Conservation (phyloP, 2,888 invertebrate genomes). For the Congeria kusceri region DNA sequence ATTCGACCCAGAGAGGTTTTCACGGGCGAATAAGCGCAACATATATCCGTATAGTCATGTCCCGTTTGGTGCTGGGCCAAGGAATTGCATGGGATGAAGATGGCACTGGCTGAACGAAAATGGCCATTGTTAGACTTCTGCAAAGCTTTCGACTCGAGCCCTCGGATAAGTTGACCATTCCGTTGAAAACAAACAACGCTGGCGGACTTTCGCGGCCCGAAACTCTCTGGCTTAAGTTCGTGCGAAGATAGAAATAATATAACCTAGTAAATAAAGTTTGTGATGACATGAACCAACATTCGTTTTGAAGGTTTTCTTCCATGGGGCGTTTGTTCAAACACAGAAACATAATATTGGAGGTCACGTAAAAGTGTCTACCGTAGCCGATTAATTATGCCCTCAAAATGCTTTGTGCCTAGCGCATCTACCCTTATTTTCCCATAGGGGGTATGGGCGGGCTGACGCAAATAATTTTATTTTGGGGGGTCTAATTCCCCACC, state of each 20-base stretch:
- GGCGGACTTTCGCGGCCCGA: conserved; percentile 24
- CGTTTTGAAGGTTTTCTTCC: no score
- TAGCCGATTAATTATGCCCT: no score
- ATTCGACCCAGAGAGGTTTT: conserved; percentile 71
- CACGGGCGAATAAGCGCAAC: conserved; percentile 46
- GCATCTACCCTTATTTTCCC: no score
- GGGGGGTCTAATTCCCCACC: no score
- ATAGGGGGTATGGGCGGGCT: no score
- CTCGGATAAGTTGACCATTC: conserved; percentile 53
- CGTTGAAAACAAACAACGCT: conserved; percentile 6
- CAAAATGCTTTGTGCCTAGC: no score
- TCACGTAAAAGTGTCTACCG: no score
- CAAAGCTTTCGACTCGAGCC: conserved; percentile 58
- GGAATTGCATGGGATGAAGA: conserved; percentile 77
- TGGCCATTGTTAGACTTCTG: conserved; percentile 67
- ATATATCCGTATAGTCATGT: conserved; percentile 67
- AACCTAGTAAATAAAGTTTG: no score
- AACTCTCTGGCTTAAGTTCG: conserved; percentile 33
- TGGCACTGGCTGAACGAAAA: conserved; percentile 73
- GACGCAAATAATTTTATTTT: no score
- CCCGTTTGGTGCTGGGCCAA: conserved; percentile 77
- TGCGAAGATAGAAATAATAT: conserved; percentile 1
- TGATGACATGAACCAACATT: no score
- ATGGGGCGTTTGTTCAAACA: no score
- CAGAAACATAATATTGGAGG: no score